Base-by-base conservation (phyloP, 1,140 invertebrate species). In the Hyles vespertilio region DNA sequence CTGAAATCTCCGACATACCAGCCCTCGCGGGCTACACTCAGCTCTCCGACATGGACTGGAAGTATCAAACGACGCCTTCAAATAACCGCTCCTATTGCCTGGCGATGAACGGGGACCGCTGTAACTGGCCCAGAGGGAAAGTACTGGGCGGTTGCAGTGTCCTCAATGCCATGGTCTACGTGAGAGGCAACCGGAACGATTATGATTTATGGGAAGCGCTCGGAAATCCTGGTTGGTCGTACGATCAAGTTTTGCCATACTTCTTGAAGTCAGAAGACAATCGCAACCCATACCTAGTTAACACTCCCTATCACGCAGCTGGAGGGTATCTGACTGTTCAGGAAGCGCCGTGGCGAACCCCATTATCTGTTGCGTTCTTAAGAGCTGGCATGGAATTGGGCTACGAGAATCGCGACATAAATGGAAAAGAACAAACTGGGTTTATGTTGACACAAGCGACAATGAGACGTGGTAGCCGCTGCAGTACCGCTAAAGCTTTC, bases 91-190 rank as follows among this genome's bases (percentile, higher is more conserved):
- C 93, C 2, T 96, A 96, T 79, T 96, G 95, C 71, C 90, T 95
- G 52, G 95, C 94, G 1, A 96, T 96, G 95, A 92, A 93, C 43
- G 95, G 93, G 0, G 94, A 96, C 77, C 90, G 95, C 33, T 97
- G 96, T 73, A 95, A 96, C 81, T 97, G 96, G 95, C 95, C 96
- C 1, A 90, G 96, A 57, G 96, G 96, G 32, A 96, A 95, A 80
- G 95, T 97, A 3, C 90, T 97, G 9, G 98, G 98, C n/a, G 98
- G 98, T 9, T 96, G 96, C 34, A 97, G 96, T 50, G 96, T 98
- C 0, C 91, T 99, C 1, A 99, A 99, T 83, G 97, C 97, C 1
- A 98, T 98, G 97, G 92, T 98, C 5, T 99, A 99, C 86, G 94
- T 98, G 0, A 92, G 98, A 47, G 98, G 98, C 32, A 98, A 99